phyloP scores from a whole-genome alignment of 1,140 invertebrate species.

The Caenorhabditis remanei region DNA sequence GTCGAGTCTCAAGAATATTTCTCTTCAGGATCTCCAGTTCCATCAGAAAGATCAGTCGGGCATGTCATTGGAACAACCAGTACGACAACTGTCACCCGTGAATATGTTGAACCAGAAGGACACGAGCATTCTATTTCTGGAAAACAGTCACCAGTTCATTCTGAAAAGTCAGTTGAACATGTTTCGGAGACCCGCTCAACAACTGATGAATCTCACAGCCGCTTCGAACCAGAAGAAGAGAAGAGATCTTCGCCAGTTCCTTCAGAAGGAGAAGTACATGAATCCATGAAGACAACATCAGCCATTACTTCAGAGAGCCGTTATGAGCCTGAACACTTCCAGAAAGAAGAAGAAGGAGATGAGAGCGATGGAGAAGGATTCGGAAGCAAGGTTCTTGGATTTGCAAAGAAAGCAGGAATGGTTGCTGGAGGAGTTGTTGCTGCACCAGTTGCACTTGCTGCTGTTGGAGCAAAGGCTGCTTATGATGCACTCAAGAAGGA shows the following conservation, averaged over 20 bases:
- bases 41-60: conserved; percentile 34
- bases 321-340: background rate
- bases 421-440: conserved; percentile 63
- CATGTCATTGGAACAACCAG: conserved; percentile 31
- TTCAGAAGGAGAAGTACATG: background rate
- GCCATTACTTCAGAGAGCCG: background rate
- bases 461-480: conserved; percentile 61
- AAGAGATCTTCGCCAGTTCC: background rate
- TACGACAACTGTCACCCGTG: background rate
- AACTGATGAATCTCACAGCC: background rate
- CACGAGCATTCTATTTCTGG: background rate
- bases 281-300: background rate
- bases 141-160: background rate
- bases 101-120: conserved; percentile 17
- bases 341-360: conserved; percentile 36
- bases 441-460: conserved; percentile 62
- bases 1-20: conserved; percentile 19
- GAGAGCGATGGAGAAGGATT: conserved; percentile 45
- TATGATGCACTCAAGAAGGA: conserved; percentile 60
- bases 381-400: conserved; percentile 59
- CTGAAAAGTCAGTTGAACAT: conserved; percentile 3
- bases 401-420: conserved; percentile 62
- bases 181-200: background rate
- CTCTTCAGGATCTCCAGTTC: background rate
- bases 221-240: conserved; percentile 1